Base-by-base conservation (phyloP, 2,888 invertebrate genomes). In the Callyntrura sp. region DNA sequence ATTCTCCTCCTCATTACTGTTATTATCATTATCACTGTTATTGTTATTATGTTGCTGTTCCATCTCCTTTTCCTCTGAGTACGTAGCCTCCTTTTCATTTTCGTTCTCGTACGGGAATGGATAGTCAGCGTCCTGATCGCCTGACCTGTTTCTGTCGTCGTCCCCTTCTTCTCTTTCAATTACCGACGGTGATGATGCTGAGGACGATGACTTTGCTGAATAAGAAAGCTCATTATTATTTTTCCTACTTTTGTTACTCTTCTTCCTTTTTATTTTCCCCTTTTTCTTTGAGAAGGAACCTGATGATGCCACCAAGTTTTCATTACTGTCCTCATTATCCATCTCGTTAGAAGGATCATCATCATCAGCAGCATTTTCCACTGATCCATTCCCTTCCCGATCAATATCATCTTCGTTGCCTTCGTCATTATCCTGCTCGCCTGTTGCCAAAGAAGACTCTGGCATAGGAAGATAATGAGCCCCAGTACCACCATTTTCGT, bases 191-290 rank as follows among this genome's bases (percentile, higher is more conserved):
- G 35, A 35, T 35, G 35, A 35, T 35, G 76, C 17, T 55, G 79
- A 79, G 6, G 79, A 55, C 23, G 79, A 60, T 25, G 60, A 60
- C 20, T 60, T 60, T 35, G 11, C 6, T 17, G 83, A 65, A 48
- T 62, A 83, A 43, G 68, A 68, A 65, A 83, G 83, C 83, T 83
- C 83, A 45, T 81, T 81, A 81, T 62, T 65, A 17, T 62, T 83
- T 65, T 23, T 20, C 25, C 48, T 83, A 48, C 45, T 60, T 35
- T 65, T 43, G 45, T 9, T 45, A 17, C 25, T 35, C 17, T 62
- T 82, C 17, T 82, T 82, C 45, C 62, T n/a, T 68, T 68, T 65
- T 5, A 28, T 57, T n/a, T 23, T 35, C 68, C 84, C n/a, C 9
- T 81, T 20, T 57, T 73, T 73, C 85, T 76, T 68, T 48, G 48